Evolutionary conservation across 2,797 vertebrate genomes (phyloP).

Genomic region (Delichon dasypus): DNA sequence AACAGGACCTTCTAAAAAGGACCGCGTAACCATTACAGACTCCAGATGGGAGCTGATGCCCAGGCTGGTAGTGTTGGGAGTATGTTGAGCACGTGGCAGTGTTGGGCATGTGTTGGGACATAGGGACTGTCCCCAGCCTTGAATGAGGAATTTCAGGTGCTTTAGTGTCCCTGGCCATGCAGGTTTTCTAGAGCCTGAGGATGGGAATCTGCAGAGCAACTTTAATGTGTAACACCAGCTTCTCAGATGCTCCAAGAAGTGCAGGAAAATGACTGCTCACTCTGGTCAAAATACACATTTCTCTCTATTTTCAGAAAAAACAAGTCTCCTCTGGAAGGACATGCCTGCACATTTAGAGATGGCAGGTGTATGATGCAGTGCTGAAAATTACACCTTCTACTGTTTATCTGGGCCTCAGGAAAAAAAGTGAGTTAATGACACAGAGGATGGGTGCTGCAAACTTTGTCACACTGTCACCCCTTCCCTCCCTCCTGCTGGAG

Average conservation of each 20-base stretch:
- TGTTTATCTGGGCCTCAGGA: not conserved
- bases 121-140: not conserved
- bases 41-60: not conserved
- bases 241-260: not conserved
- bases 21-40: not conserved
- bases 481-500: not conserved
- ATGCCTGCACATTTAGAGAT: not conserved
- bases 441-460: not conserved
- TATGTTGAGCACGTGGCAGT: not conserved
- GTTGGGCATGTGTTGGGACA: not conserved
- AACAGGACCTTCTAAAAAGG: not conserved
- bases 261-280: not conserved
- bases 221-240: not conserved
- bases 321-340: not conserved
- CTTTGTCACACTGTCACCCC: not conserved
- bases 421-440: accelerated
- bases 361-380: not conserved
- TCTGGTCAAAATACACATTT: not conserved
- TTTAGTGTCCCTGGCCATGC: not conserved
- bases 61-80: not conserved
- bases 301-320: not conserved
- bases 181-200: not conserved
- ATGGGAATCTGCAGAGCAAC: not conserved
- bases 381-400: not conserved
- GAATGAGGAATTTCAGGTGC: not conserved